A percentile compares a stretch with the other conserved stretches of the same genome.
phyloP scores from a whole-genome alignment of 2,797 vertebrate genomes.

The Melanogrammus aeglefinus region DNA sequence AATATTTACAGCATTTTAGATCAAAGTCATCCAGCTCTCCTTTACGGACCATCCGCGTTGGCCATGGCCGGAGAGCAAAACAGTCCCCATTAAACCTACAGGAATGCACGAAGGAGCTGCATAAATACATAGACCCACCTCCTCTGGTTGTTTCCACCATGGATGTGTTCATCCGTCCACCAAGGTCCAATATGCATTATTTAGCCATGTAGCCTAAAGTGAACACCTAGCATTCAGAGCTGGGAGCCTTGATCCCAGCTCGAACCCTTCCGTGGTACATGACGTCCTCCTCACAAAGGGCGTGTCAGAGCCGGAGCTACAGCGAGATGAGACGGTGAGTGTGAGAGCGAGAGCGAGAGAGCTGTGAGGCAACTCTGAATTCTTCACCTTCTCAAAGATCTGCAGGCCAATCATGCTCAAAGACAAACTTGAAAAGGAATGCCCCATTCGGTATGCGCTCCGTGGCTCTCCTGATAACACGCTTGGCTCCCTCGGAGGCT shows the following conservation, averaged over 20 bases:
- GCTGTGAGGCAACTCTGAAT: slow-evolving; percentile 2
- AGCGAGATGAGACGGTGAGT: too few relatives aligned
- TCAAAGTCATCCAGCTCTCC: slow-evolving; percentile 31
- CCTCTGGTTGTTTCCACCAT: background rate
- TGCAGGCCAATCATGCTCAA: slow-evolving; percentile 45
- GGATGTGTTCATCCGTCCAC: background rate
- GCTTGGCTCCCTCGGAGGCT: slow-evolving; percentile 37
- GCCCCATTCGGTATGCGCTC: slow-evolving; percentile 35
- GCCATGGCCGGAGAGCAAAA: slow-evolving; percentile 7
- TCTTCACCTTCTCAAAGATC: slow-evolving; percentile 35
- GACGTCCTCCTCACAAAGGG: slow-evolving; percentile 13
- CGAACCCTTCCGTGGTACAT: too few relatives aligned
- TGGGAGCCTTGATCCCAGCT: too few relatives aligned
- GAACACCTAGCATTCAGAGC: background rate
- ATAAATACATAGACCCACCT: slow-evolving; percentile 25
- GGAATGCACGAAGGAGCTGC: slow-evolving; percentile 17
- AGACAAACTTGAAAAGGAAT: slow-evolving; percentile 39
- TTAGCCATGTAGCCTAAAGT: background rate
- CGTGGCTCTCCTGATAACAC: slow-evolving; percentile 48
- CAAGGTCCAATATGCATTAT: too few relatives aligned
- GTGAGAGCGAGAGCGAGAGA: background rate
- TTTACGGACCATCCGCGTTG: slow-evolving; percentile 22
- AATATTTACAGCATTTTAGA: slow-evolving; percentile 54
- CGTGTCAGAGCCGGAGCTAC: too few relatives aligned
- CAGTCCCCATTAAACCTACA: slow-evolving; percentile 17